A percentile compares a stretch with the other conserved stretches of the same genome.
phyloP scores from a whole-genome alignment of 2,888 invertebrate genomes.

The Elysia crispata region DNA sequence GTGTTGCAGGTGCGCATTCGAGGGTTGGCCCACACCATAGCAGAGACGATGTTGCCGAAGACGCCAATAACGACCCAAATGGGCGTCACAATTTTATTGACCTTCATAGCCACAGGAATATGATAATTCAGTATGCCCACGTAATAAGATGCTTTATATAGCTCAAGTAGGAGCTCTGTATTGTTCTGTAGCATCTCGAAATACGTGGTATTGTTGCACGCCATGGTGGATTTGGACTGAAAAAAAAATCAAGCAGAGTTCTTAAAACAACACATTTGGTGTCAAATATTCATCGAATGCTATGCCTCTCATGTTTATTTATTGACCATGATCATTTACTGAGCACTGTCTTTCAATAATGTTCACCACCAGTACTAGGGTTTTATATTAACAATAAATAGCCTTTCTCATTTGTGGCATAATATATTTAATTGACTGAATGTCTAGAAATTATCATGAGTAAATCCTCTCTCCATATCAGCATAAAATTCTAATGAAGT shows the following conservation, averaged over 20 bases:
- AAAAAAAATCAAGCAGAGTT: background rate
- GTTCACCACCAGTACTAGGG: no score
- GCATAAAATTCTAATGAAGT: no score
- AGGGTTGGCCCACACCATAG: constrained; percentile 71
- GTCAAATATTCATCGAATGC: no score
- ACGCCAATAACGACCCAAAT: constrained; percentile 73
- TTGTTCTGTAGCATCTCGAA: constrained; percentile 14
- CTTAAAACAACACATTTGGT: no score
- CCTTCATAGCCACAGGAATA: constrained; percentile 60
- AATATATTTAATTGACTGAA: no score
- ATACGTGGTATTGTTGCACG: constrained; percentile 45
- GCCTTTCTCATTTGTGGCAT: no score
- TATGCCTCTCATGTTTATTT: no score
- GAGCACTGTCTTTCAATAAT: no score
- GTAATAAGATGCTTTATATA: constrained; percentile 37
- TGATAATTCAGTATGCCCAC: constrained; percentile 53
- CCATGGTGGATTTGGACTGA: constrained; percentile 21
- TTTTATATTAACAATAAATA: no score
- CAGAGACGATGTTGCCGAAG: constrained; percentile 72
- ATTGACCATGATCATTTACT: no score
- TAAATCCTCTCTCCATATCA: no score
- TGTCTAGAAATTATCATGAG: no score
- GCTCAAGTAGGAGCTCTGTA: constrained; percentile 14
- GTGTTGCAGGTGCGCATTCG: constrained; percentile 72
- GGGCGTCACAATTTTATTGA: constrained; percentile 71